Conservation (phyloP, 2,888 invertebrate genomes). For the Lithophane leautieri region DNA sequence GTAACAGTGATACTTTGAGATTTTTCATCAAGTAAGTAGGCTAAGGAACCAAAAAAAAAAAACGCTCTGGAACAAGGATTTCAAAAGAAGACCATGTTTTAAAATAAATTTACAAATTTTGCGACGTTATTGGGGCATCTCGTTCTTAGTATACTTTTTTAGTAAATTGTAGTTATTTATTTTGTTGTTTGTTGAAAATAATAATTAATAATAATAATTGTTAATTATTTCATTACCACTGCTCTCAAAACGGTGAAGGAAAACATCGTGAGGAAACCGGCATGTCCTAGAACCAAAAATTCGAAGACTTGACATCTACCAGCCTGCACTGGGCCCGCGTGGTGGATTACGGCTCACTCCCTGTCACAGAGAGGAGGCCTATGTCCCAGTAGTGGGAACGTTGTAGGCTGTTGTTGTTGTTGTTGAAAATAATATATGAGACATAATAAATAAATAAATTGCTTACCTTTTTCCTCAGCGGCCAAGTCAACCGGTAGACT, state of each 20-base stretch:
- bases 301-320: no score
- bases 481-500: conserved; percentile 87
- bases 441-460: neutral
- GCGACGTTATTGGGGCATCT: neutral
- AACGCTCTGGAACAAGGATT: neutral
- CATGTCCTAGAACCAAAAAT: no score
- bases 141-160: neutral
- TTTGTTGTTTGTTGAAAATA: neutral
- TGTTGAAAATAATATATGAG: no score
- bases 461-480: conserved; percentile 85
- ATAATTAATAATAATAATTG: no score
- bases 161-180: neutral
- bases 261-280: no score
- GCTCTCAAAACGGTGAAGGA: no score
- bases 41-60: neutral
- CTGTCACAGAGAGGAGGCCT: no score
- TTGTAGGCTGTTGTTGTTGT: no score
- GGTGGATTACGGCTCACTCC: no score
- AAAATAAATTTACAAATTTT: neutral
- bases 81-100: neutral
- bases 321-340: no score
- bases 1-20: neutral
- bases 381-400: no score
- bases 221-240: no score
- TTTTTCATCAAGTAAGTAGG: neutral